Evolutionary conservation across 2,113 vertebrate genomes (phyloP), one percentile per base, ranked within the genome.

Genomic region (Mus musculus): DNA sequence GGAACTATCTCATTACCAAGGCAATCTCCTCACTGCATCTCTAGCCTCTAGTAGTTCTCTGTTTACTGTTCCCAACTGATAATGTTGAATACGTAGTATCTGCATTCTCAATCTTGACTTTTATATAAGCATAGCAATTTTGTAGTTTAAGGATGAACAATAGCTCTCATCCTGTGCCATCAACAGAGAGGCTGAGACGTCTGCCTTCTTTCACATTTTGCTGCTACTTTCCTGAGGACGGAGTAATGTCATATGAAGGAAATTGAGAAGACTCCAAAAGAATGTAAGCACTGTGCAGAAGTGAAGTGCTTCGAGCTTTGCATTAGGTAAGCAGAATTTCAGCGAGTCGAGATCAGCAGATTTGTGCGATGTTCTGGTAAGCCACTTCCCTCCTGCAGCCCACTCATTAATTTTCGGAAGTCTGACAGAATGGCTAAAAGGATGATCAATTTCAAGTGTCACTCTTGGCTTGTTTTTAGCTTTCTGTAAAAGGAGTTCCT

Each of bases 251-350:
- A 89, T 78, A 36, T 16, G 9, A 52, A 87, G 89, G 89, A 69
- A 88, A 49, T 77, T 17, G 72, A 59, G 63, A 65, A 89, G 85
- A 39, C 54, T 61, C 30, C 78, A 39, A 56, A 54, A 78, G 92
- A 85, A 33, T 17, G 61, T 86, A 78, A 93, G 77, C 61, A 39
- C 85, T 30, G 52, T 6, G 46, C 89, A 65, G 93, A 95, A 92
- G 72, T 72, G 80, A 88, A 71, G 82, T 82, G 61, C 91, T 78
- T 82, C 78, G 8, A 26, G 91, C 90, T 97, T 96, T 97, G 95
- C 93, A 93, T 94, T 97, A 94, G 96, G 81, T 97, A 97, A 97
- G 97, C 92, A 98, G 94, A 95, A 95, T 92, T 95, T 89, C 90
- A 89, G 90, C 95, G 75, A 94, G 95, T 94, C 67, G 39, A 77